Base-by-base conservation (phyloP, 2,113 vertebrate species). In the Australoheros scitulus region DNA sequence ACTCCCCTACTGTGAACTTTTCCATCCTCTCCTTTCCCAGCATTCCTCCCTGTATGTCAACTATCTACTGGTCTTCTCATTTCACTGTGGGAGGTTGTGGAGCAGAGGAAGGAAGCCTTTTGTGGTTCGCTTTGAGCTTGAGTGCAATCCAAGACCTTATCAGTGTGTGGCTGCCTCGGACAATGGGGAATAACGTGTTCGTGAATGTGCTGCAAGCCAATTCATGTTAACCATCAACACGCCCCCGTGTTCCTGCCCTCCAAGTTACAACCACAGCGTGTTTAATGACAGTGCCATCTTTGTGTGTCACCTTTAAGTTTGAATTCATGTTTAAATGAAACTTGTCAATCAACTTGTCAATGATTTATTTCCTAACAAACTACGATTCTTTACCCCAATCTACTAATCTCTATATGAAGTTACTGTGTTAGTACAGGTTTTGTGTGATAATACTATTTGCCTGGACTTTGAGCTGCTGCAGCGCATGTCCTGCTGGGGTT, bases 81-180 rank as follows among this genome's bases (percentile, higher is more conserved):
- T 83, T 92, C 93, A 36, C 88, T 60, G 84, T 90, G 89, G 92
- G 93, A 87, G 91, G 86, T 80, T 81, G 89, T 36, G 56, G 52
- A 90, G 81, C 76, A 50, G 65, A 80, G 85, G 82, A 90, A 88
- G 60, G 83, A 88, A 88, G 72, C 64, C 76, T 87, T 90, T 90
- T 85, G 88, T 85, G 92, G 90, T 88, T 91, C 68, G 68, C 89
- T 92, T 70, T 85, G 78, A 92, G 89, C 76, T 55, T 10, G 58
- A 87, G 77, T 88, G 85, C 76, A 87, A 87, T 88, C 84, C 89
- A 80, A 90, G 90, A 92, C 82, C 76, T 80, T 92, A 89, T 86
- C 90, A 88, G 86, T 57, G 29, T 89, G 90, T 61, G 47, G 87
- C 76, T 77, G 59, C 86, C 47, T 79, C 85, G 78, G 84, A 93